These are phyloP conservation scores for Drosophila repletoides DNA, from an alignment of 1,140 invertebrate genomes.

Conservation along the genomic window DNA sequence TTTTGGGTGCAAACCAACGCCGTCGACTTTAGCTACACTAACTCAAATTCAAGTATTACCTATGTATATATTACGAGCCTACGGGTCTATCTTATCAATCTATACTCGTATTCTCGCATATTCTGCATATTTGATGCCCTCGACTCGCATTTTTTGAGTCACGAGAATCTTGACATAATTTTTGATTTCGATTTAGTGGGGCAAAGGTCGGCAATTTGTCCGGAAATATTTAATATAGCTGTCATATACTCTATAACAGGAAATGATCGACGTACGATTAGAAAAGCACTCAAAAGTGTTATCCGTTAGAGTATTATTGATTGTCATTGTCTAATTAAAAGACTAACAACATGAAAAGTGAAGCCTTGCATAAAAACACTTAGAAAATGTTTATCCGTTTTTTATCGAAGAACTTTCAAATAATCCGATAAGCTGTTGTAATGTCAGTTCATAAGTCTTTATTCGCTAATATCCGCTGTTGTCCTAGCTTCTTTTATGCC, in stretches of 20 bases:
- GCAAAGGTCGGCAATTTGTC: background rate
- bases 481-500: too few species aligned
- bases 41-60: constrained; percentile 1
- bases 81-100: constrained; percentile 59
- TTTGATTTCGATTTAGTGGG: constrained; percentile 18
- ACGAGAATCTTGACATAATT: background rate
- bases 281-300: background rate
- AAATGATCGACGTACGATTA: too few species aligned
- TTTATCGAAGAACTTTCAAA: too few species aligned
- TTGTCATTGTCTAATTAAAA: too few species aligned
- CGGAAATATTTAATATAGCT: background rate
- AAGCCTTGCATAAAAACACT: too few species aligned
- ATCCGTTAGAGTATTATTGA: too few species aligned
- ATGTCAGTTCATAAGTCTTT: too few species aligned
- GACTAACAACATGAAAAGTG: too few species aligned
- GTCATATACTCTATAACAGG: background rate
- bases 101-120: constrained; percentile 42
- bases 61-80: background rate
- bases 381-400: too few species aligned
- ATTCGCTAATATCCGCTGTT: background rate
- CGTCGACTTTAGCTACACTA: constrained; percentile 29
- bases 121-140: constrained; percentile 63
- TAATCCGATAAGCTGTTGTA: too few species aligned
- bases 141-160: constrained; percentile 29
- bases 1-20: constrained; percentile 43